Evolutionary conservation across 2,113 vertebrate genomes (phyloP).

Genomic region (Rhynchomys soricoides): DNA sequence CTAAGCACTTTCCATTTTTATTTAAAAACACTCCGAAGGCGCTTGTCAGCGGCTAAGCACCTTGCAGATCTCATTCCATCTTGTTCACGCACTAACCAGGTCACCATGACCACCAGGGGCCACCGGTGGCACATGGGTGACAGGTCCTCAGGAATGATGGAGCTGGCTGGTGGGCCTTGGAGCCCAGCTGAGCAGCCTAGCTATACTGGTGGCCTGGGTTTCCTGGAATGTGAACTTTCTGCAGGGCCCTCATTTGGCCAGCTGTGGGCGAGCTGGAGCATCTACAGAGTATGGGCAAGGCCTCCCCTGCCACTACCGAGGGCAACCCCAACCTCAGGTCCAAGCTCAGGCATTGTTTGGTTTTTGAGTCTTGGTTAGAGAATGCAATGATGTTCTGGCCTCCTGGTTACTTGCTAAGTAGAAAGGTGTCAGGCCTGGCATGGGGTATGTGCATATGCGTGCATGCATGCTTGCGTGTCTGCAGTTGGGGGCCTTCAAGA

Average conservation of each 20-base stretch:
- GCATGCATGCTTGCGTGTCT: background rate
- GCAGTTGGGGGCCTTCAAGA: background rate
- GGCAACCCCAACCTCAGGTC: background rate
- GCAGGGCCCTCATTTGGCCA: background rate
- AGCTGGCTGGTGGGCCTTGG: background rate
- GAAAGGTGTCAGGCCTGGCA: background rate
- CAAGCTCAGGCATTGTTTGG: background rate
- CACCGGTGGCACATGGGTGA: background rate
- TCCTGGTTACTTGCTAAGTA: background rate
- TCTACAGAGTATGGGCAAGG: background rate
- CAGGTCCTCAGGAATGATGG: background rate
- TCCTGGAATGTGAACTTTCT: background rate
- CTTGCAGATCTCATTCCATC: background rate
- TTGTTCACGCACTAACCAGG: background rate
- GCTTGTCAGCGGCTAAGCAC: background rate
- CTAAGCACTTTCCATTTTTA: conserved; percentile 70
- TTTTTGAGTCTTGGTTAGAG: background rate
- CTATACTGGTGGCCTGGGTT: background rate
- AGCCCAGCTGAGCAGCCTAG: background rate
- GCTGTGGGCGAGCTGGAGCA: background rate
- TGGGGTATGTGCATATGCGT: no score
- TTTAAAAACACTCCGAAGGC: conserved; percentile 41
- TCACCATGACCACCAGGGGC: background rate
- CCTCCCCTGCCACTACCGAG: background rate
- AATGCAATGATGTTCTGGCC: background rate